Conservation (phyloP, 1,140 invertebrate genomes). For the Euwallacea fornicatus region DNA sequence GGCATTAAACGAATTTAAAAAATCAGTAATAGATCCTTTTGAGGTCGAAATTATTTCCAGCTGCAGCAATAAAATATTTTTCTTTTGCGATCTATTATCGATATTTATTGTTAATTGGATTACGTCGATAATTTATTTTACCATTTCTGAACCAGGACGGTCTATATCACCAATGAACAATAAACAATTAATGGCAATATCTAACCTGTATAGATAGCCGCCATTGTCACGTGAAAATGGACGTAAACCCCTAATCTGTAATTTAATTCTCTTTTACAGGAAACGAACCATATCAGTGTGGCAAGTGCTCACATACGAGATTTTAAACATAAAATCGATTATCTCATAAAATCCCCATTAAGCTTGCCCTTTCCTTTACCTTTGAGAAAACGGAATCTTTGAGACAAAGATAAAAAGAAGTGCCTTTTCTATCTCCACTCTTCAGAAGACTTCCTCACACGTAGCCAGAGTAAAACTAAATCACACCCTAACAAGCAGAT, state of each 20-base stretch:
- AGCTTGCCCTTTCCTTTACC: conserved; percentile 1
- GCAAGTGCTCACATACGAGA: background rate
- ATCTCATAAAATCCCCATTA: conserved; percentile 4
- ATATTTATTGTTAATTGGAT: conserved; percentile 4
- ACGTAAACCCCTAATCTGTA: too few relatives aligned
- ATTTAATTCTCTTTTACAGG: background rate
- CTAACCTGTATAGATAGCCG: too few relatives aligned
- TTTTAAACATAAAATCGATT: conserved; percentile 1
- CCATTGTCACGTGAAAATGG: too few relatives aligned
- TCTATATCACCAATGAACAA: background rate
- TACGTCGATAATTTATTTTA: background rate
- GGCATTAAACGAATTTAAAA: conserved; percentile 16
- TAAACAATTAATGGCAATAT: background rate
- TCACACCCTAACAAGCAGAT: conserved; percentile 21
- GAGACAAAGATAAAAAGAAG: conserved; percentile 9
- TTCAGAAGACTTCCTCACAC: conserved; percentile 12
- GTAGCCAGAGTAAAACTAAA: conserved; percentile 17
- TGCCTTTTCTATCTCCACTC: conserved; percentile 4
- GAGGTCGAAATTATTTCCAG: conserved; percentile 1
- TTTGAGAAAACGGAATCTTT: background rate
- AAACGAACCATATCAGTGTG: background rate
- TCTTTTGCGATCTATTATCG: background rate
- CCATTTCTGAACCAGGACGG: background rate
- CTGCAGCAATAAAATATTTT: conserved; percentile 3
- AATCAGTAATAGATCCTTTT: conserved; percentile 7